Evolutionary conservation across 23 tunicate species (phyloP).

Genomic region (Oikopleura dioica): DNA sequence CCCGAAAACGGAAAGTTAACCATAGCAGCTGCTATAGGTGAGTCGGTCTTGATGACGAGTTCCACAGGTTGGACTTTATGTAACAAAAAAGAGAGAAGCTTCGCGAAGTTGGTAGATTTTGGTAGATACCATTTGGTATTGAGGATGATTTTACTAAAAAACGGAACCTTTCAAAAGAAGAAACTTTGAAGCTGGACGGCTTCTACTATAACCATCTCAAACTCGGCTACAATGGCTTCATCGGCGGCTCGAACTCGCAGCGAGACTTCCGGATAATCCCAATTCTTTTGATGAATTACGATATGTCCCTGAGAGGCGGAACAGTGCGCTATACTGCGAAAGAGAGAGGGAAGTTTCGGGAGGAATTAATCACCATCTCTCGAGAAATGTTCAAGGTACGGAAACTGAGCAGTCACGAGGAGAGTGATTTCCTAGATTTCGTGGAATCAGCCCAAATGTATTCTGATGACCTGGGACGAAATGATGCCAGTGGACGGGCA

Average conservation of each 20-base stretch:
- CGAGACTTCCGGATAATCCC: background rate
- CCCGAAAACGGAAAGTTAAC: too few relatives aligned
- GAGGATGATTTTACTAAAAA: too few relatives aligned
- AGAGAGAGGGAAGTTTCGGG: background rate
- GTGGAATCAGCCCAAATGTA: background rate
- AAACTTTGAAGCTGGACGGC: background rate
- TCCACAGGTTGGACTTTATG: too few relatives aligned
- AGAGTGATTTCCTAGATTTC: too few relatives aligned
- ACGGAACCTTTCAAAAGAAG: background rate
- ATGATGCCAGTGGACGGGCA: background rate
- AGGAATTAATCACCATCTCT: background rate
- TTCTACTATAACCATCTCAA: background rate
- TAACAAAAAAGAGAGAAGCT: too few relatives aligned
- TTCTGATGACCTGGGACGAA: constrained; percentile 4
- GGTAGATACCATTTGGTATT: too few relatives aligned
- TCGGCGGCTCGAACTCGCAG: background rate
- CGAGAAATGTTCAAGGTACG: background rate
- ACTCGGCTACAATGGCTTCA: background rate
- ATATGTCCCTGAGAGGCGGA: background rate
- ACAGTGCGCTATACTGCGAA: background rate
- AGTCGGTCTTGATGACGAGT: too few relatives aligned
- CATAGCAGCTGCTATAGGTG: too few relatives aligned
- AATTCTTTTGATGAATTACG: background rate
- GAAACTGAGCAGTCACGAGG: too few relatives aligned
- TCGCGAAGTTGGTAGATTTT: too few relatives aligned